These are phyloP conservation scores for Caretta caretta DNA, from an alignment of 2,113 vertebrate genomes.

Conservation along the genomic window DNA sequence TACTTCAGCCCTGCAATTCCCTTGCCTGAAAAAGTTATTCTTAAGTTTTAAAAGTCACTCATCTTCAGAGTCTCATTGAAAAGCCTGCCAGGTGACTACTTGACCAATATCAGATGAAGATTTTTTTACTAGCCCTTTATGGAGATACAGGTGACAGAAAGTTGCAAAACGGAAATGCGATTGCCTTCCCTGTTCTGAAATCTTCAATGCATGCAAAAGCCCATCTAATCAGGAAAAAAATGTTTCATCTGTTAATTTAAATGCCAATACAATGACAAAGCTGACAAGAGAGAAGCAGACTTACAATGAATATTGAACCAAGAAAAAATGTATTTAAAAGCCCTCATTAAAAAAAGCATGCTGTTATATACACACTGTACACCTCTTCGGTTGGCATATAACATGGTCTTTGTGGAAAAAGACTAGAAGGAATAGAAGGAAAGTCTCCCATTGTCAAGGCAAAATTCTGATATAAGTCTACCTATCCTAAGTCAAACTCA, in stretches of 20 bases:
- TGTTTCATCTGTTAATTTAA: background rate
- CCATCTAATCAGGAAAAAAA: background rate
- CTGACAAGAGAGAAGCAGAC: slow-evolving; percentile 10
- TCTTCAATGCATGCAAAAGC: background rate
- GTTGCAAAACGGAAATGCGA: background rate
- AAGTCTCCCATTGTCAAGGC: background rate
- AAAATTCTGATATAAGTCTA: background rate
- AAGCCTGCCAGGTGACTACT: background rate
- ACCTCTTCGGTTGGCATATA: background rate
- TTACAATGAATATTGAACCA: background rate
- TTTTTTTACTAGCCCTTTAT: background rate
- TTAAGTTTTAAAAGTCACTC: background rate
- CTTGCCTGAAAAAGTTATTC: background rate
- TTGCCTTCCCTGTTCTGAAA: background rate
- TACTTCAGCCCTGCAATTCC: background rate
- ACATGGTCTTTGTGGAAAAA: background rate
- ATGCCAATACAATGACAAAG: background rate
- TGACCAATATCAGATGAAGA: background rate
- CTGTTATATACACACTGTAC: background rate
- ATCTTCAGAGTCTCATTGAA: background rate
- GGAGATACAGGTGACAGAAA: background rate
- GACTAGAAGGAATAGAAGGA: background rate
- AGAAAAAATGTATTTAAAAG: background rate
- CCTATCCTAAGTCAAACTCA: background rate
- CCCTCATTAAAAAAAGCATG: background rate